phyloP scores from a whole-genome alignment of 1,140 invertebrate species.

The Camponotus floridanus region DNA sequence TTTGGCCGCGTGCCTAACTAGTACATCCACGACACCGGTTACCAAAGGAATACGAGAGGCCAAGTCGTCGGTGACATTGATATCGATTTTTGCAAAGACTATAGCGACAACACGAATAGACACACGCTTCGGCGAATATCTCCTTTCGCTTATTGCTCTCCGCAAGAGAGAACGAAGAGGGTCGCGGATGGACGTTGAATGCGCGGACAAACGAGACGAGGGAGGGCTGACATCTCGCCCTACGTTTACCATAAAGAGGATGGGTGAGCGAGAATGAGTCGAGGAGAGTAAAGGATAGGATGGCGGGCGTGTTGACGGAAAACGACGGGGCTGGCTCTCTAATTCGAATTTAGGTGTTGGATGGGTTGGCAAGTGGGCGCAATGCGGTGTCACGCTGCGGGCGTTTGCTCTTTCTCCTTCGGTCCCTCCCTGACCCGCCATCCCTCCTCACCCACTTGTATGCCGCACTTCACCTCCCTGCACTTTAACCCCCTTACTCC shows the following conservation, averaged over 20 bases:
- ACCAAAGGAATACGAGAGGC: constrained; percentile 67
- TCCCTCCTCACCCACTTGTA: constrained; percentile 25
- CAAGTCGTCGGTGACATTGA: constrained; percentile 79
- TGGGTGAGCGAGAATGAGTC: constrained; percentile 39
- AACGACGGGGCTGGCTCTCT: constrained; percentile 77
- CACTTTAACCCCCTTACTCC: constrained; percentile 55
- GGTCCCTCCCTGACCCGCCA: constrained; percentile 56
- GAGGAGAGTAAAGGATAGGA: constrained; percentile 33
- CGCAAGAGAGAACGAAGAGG: constrained; percentile 60
- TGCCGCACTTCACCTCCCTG: constrained; percentile 21
- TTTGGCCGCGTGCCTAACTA: constrained; percentile 74
- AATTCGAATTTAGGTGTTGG: constrained; percentile 85
- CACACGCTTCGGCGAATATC: background rate
- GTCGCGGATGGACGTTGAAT: constrained; percentile 42
- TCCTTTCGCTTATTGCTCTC: constrained; percentile 55
- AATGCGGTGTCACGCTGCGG: constrained; percentile 84
- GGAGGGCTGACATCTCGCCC: constrained; percentile 54
- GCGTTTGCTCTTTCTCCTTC: constrained; percentile 77
- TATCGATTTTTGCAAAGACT: constrained; percentile 81
- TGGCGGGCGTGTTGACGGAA: constrained; percentile 76
- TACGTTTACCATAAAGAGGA: constrained; percentile 64
- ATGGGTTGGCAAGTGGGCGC: constrained; percentile 83
- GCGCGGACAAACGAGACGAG: constrained; percentile 38
- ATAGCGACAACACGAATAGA: constrained; percentile 57
- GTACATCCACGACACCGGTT: constrained; percentile 53